These are phyloP conservation scores for Rhyzopertha dominica DNA, from an alignment of 1,140 invertebrate genomes.

Conservation along the genomic window DNA sequence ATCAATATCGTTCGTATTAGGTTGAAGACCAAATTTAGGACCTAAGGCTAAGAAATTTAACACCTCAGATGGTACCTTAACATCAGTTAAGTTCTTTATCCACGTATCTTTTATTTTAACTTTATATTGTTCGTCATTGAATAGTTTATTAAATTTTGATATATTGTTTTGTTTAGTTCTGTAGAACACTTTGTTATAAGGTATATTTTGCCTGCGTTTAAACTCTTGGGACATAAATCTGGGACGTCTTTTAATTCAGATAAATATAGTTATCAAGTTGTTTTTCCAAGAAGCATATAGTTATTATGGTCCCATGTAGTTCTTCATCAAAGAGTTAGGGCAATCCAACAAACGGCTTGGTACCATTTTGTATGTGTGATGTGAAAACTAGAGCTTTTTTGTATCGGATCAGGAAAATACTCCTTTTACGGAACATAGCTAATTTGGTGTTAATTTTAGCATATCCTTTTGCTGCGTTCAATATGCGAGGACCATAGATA, in stretches of 20 bases:
- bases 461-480: no score
- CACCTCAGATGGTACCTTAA: background rate
- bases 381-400: conserved; percentile 2
- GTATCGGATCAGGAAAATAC: conserved; percentile 3
- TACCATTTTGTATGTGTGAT: background rate
- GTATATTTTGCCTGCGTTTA: background rate
- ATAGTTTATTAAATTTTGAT: no score
- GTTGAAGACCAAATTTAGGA: conserved; percentile 5
- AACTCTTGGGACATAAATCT: background rate
- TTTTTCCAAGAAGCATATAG: background rate
- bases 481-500: no score
- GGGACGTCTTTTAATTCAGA: background rate
- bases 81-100: conserved; percentile 1
- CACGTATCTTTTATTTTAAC: background rate
- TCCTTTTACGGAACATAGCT: conserved; percentile 1
- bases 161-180: background rate
- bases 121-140: no score
- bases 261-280: no score
- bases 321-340: conserved; percentile 3
- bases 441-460: conserved; percentile 6
- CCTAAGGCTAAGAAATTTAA: conserved; percentile 1
- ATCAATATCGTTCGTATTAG: conserved; percentile 1
- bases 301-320: background rate
- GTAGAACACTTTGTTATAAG: background rate
- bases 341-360: background rate